Evolutionary conservation across 2,888 invertebrate species (phyloP).

Genomic region (Callimorpha dominula): DNA sequence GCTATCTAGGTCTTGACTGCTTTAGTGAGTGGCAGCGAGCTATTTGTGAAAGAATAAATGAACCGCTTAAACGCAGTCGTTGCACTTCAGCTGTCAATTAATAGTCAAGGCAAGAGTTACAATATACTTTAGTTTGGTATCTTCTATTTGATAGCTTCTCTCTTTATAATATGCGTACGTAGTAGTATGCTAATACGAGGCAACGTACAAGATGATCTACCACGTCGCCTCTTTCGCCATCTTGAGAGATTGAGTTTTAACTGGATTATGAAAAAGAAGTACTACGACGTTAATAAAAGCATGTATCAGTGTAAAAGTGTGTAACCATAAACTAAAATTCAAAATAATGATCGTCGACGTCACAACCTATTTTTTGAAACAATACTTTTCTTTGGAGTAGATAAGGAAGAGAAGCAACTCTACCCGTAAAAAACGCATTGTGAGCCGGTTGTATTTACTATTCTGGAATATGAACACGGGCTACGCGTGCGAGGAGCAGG

Average conservation of each 20-base stretch:
- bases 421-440: neutral
- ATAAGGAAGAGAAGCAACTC: neutral
- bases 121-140: neutral
- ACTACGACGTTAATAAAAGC: neutral
- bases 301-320: neutral
- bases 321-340: neutral
- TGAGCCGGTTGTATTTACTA: neutral
- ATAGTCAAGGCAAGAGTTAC: neutral
- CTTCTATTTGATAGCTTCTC: neutral
- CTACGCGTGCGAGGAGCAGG: neutral
- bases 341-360: neutral
- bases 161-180: neutral
- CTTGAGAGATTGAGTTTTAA: neutral
- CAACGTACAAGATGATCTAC: neutral
- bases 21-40: conserved; percentile 2
- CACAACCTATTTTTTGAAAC: neutral
- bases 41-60: conserved; percentile 11
- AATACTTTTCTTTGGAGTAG: neutral
- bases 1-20: conserved; percentile 15
- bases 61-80: conserved; percentile 8
- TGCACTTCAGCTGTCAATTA: neutral
- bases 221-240: neutral
- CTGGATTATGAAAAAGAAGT: neutral
- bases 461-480: too few relatives aligned
- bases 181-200: neutral